phyloP scores from a whole-genome alignment of 2,888 invertebrate genomes.

The Crepidodera aurea region DNA sequence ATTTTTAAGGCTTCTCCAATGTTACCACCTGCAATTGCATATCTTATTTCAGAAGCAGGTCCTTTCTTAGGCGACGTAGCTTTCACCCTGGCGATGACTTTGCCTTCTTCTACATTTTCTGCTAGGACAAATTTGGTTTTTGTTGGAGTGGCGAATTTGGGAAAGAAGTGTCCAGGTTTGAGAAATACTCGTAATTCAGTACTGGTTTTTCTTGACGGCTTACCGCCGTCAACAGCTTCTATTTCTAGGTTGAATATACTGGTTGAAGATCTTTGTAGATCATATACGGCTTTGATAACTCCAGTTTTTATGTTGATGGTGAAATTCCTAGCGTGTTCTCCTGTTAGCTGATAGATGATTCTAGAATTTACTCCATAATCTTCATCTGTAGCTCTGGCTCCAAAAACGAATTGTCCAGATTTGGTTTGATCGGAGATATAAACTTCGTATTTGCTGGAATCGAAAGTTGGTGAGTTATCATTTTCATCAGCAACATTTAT shows the following conservation, averaged over 20 bases:
- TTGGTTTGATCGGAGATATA: conserved; percentile 84
- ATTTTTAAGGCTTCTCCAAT: conserved; percentile 86
- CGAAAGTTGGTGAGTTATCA: conserved; percentile 84
- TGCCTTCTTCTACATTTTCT: conserved; percentile 82
- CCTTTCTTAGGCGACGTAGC: conserved; percentile 85
- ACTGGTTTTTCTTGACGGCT: conserved; percentile 72
- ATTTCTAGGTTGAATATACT: conserved; percentile 76
- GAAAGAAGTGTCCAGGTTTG: conserved; percentile 80
- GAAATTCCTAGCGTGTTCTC: conserved; percentile 81
- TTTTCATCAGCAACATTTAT: conserved; percentile 83
- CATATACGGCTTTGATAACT: conserved; percentile 81
- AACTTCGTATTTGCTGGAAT: conserved; percentile 77
- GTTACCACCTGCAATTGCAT: conserved; percentile 93
- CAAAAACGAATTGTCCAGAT: conserved; percentile 87
- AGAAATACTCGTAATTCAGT: conserved; percentile 81
- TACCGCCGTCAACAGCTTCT: conserved; percentile 83
- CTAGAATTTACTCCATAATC: conserved; percentile 85
- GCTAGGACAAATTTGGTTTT: conserved; percentile 79
- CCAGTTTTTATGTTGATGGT: conserved; percentile 82
- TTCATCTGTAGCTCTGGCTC: conserved; percentile 84
- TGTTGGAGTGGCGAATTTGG: conserved; percentile 75
- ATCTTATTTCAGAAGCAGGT: conserved; percentile 73
- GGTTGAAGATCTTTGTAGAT: conserved; percentile 68
- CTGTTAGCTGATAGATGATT: conserved; percentile 80
- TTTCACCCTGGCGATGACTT: conserved; percentile 77